These are phyloP conservation scores for Anas platyrhynchos DNA, from an alignment of 2,113 vertebrate species.

Conservation along the genomic window DNA sequence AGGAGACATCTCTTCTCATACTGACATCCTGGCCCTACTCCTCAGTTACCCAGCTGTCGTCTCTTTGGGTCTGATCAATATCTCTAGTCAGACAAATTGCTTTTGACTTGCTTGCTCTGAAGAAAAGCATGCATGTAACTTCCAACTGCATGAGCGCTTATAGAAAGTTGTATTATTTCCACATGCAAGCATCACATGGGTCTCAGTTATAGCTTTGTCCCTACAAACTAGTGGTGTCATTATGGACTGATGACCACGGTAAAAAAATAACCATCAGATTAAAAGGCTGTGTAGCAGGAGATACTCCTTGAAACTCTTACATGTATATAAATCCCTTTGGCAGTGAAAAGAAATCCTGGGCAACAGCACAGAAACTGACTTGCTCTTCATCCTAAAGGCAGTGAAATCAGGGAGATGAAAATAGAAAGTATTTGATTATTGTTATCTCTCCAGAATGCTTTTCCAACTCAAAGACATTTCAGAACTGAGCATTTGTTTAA, in stretches of 20 bases:
- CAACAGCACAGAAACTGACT: neutral
- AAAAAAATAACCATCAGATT: neutral
- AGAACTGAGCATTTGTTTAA: neutral
- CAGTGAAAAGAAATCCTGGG: neutral
- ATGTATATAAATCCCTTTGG: neutral
- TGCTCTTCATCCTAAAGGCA: neutral
- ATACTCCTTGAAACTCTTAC: neutral
- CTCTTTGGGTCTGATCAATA: neutral
- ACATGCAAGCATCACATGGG: neutral
- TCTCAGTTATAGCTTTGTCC: neutral
- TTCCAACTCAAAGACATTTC: neutral
- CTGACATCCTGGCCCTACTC: neutral
- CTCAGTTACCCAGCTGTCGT: neutral
- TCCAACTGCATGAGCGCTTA: neutral
- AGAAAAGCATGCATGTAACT: neutral
- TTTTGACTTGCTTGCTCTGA: conserved; percentile 27
- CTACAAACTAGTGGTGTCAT: neutral
- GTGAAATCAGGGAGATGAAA: neutral
- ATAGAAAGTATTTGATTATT: neutral
- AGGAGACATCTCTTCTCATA: neutral
- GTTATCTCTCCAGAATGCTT: neutral
- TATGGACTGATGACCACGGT: neutral
- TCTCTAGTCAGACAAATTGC: conserved; percentile 2
- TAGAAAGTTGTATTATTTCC: neutral
- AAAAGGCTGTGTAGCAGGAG: neutral